phyloP scores from a whole-genome alignment of 2,113 vertebrate genomes.

The Tragulus kanchil region DNA sequence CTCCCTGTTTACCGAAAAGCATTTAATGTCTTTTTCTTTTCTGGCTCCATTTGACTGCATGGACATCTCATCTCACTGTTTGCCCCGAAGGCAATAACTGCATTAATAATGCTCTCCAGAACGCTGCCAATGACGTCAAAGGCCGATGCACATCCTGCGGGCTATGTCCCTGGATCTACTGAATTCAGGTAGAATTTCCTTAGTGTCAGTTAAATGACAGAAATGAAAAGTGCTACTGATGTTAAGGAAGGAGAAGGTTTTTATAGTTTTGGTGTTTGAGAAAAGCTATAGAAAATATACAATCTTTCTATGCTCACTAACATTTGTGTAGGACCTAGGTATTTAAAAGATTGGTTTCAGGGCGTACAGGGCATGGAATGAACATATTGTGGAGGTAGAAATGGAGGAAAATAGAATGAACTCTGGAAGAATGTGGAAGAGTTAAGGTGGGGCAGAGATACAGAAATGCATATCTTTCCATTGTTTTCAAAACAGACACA shows the following conservation, averaged over 20 bases:
- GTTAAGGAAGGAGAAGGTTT: background rate
- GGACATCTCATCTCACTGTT: background rate
- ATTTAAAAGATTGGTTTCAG: background rate
- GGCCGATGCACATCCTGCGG: background rate
- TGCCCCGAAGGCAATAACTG: background rate
- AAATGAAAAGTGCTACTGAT: background rate
- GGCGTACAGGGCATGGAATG: background rate
- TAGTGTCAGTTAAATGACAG: background rate
- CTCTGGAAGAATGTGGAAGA: background rate
- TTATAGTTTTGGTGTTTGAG: background rate
- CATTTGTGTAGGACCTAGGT: background rate
- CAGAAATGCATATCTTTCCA: background rate
- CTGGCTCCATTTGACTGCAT: background rate
- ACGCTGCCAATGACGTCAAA: background rate
- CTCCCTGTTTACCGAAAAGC: background rate
- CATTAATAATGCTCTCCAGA: background rate
- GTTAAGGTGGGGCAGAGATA: background rate
- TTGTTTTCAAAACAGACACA: background rate
- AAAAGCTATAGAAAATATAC: background rate
- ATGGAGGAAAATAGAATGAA: too few species aligned
- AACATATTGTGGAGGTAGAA: background rate
- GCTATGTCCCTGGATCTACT: background rate
- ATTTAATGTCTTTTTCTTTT: background rate
- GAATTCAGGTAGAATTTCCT: constrained; percentile 30
- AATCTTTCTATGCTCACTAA: background rate